These are phyloP conservation scores for Coptodon rendalli DNA, from an alignment of 2,113 vertebrate species.

Conservation along the genomic window DNA sequence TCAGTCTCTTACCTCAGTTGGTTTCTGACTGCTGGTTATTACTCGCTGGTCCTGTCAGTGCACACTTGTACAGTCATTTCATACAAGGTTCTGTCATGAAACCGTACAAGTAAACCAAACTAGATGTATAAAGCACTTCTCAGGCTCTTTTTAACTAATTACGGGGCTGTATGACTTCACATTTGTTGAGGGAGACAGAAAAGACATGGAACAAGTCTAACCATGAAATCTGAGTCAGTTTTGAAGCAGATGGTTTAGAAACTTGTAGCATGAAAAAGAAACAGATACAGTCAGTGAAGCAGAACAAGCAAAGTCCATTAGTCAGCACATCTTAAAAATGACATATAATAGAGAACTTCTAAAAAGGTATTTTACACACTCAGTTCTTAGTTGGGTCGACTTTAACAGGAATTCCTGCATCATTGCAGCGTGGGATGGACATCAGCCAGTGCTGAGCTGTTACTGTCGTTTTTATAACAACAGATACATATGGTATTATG, in stretches of 20 bases:
- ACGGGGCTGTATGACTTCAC: neutral
- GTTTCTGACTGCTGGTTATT: neutral
- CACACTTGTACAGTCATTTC: neutral
- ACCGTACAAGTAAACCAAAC: neutral
- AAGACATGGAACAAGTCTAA: neutral
- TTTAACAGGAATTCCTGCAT: neutral
- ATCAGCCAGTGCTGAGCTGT: neutral
- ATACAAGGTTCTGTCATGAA: neutral
- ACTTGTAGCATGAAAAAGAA: neutral
- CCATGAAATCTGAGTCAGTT: neutral
- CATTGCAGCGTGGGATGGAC: neutral
- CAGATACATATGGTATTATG: neutral
- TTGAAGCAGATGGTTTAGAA: neutral
- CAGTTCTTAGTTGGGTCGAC: neutral
- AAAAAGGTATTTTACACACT: neutral
- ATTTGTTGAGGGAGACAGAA: neutral
- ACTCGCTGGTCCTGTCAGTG: neutral
- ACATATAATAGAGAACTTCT: neutral
- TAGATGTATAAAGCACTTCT: neutral
- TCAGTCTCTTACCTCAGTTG: neutral
- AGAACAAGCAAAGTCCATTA: neutral
- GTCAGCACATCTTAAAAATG: neutral
- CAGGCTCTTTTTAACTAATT: neutral
- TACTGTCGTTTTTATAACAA: neutral
- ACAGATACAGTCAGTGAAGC: neutral